Evolutionary conservation across 2,888 invertebrate genomes (phyloP).

Genomic region (Helleia helle): DNA sequence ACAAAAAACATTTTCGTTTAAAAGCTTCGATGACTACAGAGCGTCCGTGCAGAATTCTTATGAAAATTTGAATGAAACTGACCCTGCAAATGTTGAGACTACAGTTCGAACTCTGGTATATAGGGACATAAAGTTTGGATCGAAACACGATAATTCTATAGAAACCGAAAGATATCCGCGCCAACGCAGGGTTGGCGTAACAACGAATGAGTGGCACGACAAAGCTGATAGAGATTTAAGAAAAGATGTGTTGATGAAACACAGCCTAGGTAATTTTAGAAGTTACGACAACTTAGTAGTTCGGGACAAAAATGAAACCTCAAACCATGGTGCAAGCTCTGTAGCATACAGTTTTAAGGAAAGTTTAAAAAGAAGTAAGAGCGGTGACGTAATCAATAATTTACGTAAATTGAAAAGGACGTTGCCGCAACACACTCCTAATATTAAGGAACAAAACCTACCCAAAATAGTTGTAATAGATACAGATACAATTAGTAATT

Average conservation of each 20-base stretch:
- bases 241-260: slow-evolving; percentile 40
- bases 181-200: slow-evolving; percentile 35
- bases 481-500: slow-evolving; percentile 17
- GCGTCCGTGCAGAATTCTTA: slow-evolving; percentile 28
- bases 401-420: slow-evolving; percentile 29
- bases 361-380: slow-evolving; percentile 21
- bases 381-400: slow-evolving; percentile 21
- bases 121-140: slow-evolving; percentile 35
- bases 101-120: slow-evolving; percentile 25
- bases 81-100: background rate
- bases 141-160: slow-evolving; percentile 21
- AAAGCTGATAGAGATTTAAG: slow-evolving; percentile 36
- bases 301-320: slow-evolving; percentile 14
- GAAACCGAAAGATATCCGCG: slow-evolving; percentile 25
- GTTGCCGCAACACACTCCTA: slow-evolving; percentile 19
- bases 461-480: slow-evolving; percentile 33
- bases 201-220: slow-evolving; percentile 31
- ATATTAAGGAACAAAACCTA: slow-evolving; percentile 16
- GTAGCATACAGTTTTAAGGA: slow-evolving; percentile 17
- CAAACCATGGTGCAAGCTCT: slow-evolving; percentile 7
- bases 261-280: slow-evolving; percentile 33
- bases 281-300: slow-evolving; percentile 40
- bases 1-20: slow-evolving; percentile 44
- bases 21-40: slow-evolving; percentile 27
- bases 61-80: slow-evolving; percentile 18